Conservation (phyloP, 2,113 vertebrate genomes). For the Murina feae region DNA sequence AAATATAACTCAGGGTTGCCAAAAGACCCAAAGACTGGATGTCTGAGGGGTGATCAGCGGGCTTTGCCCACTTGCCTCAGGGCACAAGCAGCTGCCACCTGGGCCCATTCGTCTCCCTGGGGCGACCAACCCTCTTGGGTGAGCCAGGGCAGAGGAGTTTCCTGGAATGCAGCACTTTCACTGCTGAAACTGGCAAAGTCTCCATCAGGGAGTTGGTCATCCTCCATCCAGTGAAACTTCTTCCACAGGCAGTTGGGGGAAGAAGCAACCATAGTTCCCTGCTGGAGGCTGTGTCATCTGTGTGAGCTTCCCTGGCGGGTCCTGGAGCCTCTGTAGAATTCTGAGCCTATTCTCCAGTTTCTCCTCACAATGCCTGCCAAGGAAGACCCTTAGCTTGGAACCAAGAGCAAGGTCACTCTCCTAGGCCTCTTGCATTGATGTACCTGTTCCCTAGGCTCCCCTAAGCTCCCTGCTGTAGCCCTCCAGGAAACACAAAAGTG, state of each 20-base stretch:
- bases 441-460: slow-evolving; percentile 23
- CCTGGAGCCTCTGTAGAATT: slow-evolving; percentile 55
- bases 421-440: slow-evolving; percentile 20
- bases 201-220: background rate
- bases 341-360: background rate
- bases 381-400: slow-evolving; percentile 29
- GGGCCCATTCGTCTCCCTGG: background rate
- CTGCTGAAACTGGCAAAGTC: background rate
- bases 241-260: background rate
- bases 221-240: background rate
- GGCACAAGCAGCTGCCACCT: background rate
- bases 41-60: background rate
- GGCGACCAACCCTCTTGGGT: background rate
- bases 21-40: background rate
- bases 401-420: slow-evolving; percentile 29
- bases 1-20: background rate
- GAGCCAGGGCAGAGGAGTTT: background rate
- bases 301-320: slow-evolving; percentile 51
- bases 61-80: background rate
- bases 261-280: background rate
- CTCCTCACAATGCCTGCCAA: background rate
- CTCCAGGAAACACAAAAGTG: slow-evolving; percentile 60
- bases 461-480: background rate
- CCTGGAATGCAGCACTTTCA: background rate
- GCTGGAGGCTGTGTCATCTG: background rate